Percentiles rank a stretch among this genome's conserved stretches.
Conservation (phyloP, 2,797 vertebrate genomes). For the Petrocephalus schoutedeni region DNA sequence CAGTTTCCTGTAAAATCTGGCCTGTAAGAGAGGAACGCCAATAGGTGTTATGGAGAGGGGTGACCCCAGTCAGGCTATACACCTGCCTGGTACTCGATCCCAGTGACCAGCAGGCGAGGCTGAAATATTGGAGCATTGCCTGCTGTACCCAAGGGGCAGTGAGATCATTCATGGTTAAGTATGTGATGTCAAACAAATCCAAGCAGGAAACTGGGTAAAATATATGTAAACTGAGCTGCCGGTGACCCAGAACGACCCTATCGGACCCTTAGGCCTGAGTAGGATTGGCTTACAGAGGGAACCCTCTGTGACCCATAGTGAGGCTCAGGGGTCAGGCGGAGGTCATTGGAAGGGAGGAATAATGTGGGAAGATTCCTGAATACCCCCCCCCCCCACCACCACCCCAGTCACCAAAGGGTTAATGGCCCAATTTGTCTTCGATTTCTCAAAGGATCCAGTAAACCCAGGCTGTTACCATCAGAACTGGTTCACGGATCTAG, state of each 20-base stretch:
- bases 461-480: background rate
- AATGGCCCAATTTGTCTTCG: conserved; percentile 12
- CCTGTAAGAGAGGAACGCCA: background rate
- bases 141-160: background rate
- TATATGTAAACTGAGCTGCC: background rate
- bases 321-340: background rate
- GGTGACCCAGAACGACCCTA: conserved; percentile 8
- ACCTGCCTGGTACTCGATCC: background rate
- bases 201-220: conserved; percentile 18
- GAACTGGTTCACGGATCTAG: background rate
- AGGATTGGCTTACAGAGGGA: conserved; percentile 3
- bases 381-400: background rate
- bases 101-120: background rate
- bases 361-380: conserved; percentile 17
- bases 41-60: background rate
- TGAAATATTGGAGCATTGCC: background rate
- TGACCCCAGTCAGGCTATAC: background rate
- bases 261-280: background rate
- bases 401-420: background rate
- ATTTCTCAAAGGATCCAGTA: background rate
- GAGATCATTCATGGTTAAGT: background rate
- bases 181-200: background rate
- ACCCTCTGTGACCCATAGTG: background rate
- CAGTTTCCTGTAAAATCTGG: background rate
- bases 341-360: background rate